phyloP scores from a whole-genome alignment of 2,888 invertebrate genomes.

The Athalia rosae region DNA sequence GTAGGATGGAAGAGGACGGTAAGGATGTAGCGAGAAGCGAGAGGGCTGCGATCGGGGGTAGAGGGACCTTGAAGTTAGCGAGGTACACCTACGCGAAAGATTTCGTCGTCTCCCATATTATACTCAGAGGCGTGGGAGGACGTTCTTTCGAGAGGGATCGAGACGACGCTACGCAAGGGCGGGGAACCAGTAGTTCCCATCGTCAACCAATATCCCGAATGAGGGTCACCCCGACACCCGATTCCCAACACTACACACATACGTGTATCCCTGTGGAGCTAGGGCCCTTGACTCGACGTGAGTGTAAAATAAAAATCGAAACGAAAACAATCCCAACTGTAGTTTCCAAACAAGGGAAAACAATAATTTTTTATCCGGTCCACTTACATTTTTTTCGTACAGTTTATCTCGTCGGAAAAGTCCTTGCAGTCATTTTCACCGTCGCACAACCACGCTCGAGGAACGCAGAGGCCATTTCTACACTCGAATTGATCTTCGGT shows the following conservation, averaged over 20 bases:
- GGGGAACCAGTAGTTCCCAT: neutral
- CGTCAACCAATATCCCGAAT: constrained; percentile 12
- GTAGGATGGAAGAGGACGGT: constrained; percentile 20
- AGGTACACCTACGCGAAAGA: constrained; percentile 34
- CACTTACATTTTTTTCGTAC: constrained; percentile 72
- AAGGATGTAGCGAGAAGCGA: constrained; percentile 13
- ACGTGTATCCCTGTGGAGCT: neutral
- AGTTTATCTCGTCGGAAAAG: constrained; percentile 85
- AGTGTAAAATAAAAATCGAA: neutral
- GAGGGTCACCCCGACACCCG: neutral
- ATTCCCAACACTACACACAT: constrained; percentile 23
- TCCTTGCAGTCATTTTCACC: constrained; percentile 90
- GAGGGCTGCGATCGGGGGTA: constrained; percentile 10
- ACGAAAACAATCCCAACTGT: neutral
- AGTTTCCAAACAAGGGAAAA: no score
- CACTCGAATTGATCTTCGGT: constrained; percentile 85
- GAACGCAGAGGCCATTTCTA: constrained; percentile 86
- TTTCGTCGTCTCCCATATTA: constrained; percentile 3
- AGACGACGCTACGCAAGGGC: constrained; percentile 6
- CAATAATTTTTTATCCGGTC: neutral
- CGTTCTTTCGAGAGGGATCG: constrained; percentile 7
- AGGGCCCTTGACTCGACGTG: constrained; percentile 4
- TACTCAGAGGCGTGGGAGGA: constrained; percentile 11
- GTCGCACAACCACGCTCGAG: constrained; percentile 85
- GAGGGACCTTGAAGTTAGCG: constrained; percentile 9